These are phyloP conservation scores for Orius laevigatus DNA, from an alignment of 1,140 invertebrate species.

Conservation along the genomic window DNA sequence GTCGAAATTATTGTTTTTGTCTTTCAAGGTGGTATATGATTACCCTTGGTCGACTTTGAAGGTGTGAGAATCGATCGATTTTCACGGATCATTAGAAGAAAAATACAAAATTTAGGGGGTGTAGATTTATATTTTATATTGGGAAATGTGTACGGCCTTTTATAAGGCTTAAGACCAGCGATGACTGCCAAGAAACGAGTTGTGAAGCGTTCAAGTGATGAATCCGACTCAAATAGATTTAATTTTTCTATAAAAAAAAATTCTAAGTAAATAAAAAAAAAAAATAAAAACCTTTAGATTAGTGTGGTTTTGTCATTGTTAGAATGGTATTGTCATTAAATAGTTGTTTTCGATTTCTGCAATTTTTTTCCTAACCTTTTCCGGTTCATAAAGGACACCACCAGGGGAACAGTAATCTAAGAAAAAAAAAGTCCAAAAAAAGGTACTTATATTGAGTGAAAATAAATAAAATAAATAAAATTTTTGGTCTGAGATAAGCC, in stretches of 20 bases:
- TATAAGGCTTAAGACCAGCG: conserved; percentile 5
- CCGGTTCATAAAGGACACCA: no score
- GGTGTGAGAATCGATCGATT: background rate
- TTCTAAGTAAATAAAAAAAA: background rate
- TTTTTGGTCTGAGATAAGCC: no score
- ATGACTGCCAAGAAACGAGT: conserved; percentile 6
- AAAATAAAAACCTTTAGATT: background rate
- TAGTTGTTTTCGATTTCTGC: no score
- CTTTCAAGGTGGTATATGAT: conserved; percentile 3
- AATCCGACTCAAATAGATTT: conserved; percentile 12
- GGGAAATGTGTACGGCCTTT: conserved; percentile 5
- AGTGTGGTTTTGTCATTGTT: background rate
- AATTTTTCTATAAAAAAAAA: conserved; percentile 11
- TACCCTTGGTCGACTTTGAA: background rate
- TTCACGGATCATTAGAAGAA: conserved; percentile 5
- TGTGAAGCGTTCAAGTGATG: conserved; percentile 12
- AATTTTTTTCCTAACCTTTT: no score
- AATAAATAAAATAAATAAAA: no score
- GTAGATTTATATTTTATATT: conserved; percentile 11
- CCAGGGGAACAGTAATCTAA: no score
- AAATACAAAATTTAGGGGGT: conserved; percentile 4
- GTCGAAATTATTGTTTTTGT: background rate
- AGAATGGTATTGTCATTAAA: no score
- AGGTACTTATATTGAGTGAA: no score
- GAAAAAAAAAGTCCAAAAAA: no score